Evolutionary conservation across 2,888 invertebrate species (phyloP).

Genomic region (Branchipolynoe longqiensis): DNA sequence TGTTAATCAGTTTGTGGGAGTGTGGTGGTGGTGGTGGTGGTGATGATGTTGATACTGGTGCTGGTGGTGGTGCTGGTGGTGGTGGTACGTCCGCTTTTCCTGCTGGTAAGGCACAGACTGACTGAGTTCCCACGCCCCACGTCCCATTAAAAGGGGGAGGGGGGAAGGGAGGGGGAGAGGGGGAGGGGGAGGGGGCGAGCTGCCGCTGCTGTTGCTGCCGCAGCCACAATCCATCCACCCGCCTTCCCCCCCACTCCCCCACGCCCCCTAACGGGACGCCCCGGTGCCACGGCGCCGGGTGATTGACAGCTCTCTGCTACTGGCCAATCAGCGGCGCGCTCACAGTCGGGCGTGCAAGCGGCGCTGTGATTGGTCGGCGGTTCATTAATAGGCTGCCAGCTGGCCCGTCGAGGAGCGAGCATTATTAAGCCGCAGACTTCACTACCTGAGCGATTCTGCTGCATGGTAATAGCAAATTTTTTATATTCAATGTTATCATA

Average conservation of each 20-base stretch:
- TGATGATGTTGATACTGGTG: not conserved
- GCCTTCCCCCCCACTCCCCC: not conserved
- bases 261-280: not conserved
- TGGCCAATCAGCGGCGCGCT: slow-evolving; percentile 23
- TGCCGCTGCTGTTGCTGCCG: too few relatives aligned
- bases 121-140: slow-evolving; percentile 42
- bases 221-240: too few relatives aligned
- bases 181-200: not conserved
- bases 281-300: slow-evolving; percentile 10
- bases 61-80: not conserved
- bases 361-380: not conserved
- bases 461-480: not conserved
- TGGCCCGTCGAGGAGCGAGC: not conserved
- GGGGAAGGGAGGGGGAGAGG: not conserved
- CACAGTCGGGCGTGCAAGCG: not conserved
- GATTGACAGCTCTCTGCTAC: slow-evolving; percentile 16
- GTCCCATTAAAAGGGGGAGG: slow-evolving; percentile 40
- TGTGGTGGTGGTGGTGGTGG: not conserved
- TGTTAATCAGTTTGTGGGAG: too few relatives aligned
- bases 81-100: not conserved
- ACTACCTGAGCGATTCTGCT: not conserved
- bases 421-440: not conserved
- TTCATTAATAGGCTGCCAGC: slow-evolving; percentile 12
- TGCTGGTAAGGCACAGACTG: slow-evolving; percentile 36
- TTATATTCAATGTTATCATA: not conserved